These are phyloP conservation scores for Andinoacara biseriatus DNA, from an alignment of 2,113 vertebrate species.

Conservation along the genomic window DNA sequence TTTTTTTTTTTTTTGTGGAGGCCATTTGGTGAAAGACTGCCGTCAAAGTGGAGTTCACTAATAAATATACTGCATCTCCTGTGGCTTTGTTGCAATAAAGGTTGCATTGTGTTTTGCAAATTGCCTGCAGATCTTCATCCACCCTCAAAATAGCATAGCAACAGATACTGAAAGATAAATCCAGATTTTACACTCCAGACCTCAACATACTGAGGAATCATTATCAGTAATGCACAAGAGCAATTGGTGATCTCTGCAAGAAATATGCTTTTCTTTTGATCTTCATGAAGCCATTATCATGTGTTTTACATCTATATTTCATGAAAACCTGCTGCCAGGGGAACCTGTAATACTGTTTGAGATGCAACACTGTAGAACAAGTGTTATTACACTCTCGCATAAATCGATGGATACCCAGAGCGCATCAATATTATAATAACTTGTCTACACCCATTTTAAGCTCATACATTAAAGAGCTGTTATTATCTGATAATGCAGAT, in stretches of 20 bases:
- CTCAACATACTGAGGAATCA: background rate
- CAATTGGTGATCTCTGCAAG: background rate
- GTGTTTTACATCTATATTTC: slow-evolving; percentile 20
- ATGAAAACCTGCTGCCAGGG: background rate
- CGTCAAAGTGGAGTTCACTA: background rate
- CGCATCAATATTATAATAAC: slow-evolving; percentile 20
- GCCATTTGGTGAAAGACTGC: background rate
- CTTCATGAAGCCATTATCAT: background rate
- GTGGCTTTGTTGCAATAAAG: slow-evolving; percentile 1
- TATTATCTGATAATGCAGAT: slow-evolving; percentile 14
- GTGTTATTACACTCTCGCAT: slow-evolving; percentile 22
- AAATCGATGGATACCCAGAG: slow-evolving; percentile 22
- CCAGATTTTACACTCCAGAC: background rate
- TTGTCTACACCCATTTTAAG: slow-evolving; percentile 27
- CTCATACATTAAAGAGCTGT: slow-evolving; percentile 16
- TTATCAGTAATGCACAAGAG: background rate
- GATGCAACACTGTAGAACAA: slow-evolving; percentile 25
- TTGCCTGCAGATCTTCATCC: background rate
- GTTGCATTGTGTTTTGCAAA: background rate
- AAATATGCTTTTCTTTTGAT: background rate
- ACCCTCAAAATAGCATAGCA: background rate
- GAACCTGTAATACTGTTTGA: background rate
- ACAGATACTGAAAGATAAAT: background rate
- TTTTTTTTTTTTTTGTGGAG: background rate
- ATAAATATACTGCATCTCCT: background rate